Evolutionary conservation across 2,113 vertebrate species (phyloP).

Genomic region (Colius striatus): DNA sequence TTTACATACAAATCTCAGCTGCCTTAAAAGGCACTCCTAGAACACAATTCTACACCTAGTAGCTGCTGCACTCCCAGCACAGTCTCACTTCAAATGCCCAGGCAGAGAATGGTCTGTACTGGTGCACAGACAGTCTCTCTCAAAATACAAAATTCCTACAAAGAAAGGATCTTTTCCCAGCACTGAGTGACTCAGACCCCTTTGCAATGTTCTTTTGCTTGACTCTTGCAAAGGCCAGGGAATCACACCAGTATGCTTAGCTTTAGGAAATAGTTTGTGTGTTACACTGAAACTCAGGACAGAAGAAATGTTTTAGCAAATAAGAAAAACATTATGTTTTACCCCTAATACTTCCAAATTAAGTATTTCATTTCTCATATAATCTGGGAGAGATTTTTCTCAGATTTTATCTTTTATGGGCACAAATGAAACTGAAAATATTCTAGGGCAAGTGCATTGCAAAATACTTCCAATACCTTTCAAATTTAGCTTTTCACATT

Average conservation of each 20-base stretch:
- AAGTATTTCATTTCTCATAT: not conserved
- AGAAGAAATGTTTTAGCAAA: not conserved
- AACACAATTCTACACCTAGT: not conserved
- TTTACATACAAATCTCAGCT: not conserved
- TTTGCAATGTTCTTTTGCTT: rapidly evolving
- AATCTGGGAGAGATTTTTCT: not conserved
- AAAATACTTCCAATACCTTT: not conserved
- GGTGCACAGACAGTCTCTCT: not conserved
- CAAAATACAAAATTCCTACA: not conserved
- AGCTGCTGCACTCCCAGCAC: not conserved
- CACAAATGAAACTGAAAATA: not conserved
- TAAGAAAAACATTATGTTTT: not conserved
- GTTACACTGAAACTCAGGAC: not conserved
- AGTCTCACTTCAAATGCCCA: not conserved
- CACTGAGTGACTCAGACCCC: not conserved
- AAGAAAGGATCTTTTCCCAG: not conserved
- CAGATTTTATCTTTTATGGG: not conserved
- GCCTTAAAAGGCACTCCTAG: not conserved
- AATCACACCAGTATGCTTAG: not conserved
- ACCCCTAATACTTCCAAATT: not conserved
- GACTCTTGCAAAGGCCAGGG: not conserved
- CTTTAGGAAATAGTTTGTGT: not conserved
- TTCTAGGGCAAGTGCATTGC: not conserved
- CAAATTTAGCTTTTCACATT: not conserved
- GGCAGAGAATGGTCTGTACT: not conserved